Evolutionary conservation across 2,113 vertebrate genomes (phyloP), one percentile per base, ranked within the genome.

Genomic region (Dunckerocampus dactyliophorus): DNA sequence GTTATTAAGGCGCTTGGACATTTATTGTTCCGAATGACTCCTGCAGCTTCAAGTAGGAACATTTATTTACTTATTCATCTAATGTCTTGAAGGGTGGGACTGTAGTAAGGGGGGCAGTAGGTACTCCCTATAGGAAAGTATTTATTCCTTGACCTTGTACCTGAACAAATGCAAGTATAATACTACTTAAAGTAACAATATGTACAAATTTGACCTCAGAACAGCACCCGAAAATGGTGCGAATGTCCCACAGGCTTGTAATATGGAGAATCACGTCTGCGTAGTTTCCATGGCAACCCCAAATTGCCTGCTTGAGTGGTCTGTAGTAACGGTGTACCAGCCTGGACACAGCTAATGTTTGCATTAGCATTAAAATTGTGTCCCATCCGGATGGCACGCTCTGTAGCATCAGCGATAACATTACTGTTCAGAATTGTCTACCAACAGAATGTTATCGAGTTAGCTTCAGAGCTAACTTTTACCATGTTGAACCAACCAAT

Each of bases 21-120:
- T 3, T 47, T 62, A 64, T 71, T 67, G 39, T 53, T 52, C 22
- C 9, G 47, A 62, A 65, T 58, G 16, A 34, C 45, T 48, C 31
- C 31, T 19, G 31, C 61, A 47, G 17, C 50, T 13, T 68, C 3
- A 47, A 65, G 31, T 42, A 43, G 9, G 19, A 15, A 47, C 19
- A n/a, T 50, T 37, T 10, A 13, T 14, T 12, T 52, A 57, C 51
- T 19, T 47, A 63, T 66, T 45, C 31, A 50, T 1, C 39, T 14
- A 43, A 43, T 43, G 39, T 43, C 13, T 43, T 43, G 14, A 43
- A 43, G 39, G 31, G 7, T 5, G 31, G 31, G 31, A 14, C 39
- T 14, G 13, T 13, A 43, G 3, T 43, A 43, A 43, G 39, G 3
- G 12, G 39, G 39, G 12, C 39, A 14, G 11, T 43, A 3, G 39